A percentile compares a stretch with the other conserved stretches of the same genome.
Evolutionary conservation across 2,888 invertebrate species (phyloP).

Genomic region (Noctua janthe): DNA sequence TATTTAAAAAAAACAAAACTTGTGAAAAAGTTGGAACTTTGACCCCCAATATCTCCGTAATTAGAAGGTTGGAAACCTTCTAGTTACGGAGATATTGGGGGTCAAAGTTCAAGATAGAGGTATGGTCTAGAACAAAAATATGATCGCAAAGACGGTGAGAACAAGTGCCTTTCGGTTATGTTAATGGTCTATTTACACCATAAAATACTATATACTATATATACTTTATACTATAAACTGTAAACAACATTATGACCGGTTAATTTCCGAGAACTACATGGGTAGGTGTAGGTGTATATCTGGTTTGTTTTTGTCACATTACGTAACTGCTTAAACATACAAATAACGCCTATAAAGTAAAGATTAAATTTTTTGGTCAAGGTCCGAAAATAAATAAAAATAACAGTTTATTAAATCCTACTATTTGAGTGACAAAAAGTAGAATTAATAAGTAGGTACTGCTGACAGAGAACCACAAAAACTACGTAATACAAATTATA

Average conservation of each 20-base stretch:
- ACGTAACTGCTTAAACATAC: not conserved
- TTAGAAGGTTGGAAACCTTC: too few species aligned
- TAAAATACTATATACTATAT: too few species aligned
- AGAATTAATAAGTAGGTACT: not conserved
- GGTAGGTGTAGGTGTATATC: not conserved
- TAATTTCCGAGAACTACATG: not conserved
- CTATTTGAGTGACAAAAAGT: not conserved
- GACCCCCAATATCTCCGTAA: too few species aligned
- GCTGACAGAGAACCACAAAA: not conserved
- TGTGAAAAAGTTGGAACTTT: too few species aligned
- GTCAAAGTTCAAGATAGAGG: too few species aligned
- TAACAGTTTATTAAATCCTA: not conserved
- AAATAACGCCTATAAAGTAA: not conserved
- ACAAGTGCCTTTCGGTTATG: too few species aligned
- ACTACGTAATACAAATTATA: not conserved
- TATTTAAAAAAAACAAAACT: too few species aligned
- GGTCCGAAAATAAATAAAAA: constrained; percentile 4
- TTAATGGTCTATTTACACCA: too few species aligned
- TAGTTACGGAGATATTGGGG: too few species aligned
- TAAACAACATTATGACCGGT: not conserved
- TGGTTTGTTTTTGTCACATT: constrained; percentile 1
- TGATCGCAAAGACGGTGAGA: too few species aligned
- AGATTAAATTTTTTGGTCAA: constrained; percentile 5
- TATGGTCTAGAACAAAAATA: too few species aligned
- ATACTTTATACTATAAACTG: too few species aligned